Conservation (phyloP, 37 sponge, comb jelly and placozoan genomes). For the Axinella damicornis region DNA sequence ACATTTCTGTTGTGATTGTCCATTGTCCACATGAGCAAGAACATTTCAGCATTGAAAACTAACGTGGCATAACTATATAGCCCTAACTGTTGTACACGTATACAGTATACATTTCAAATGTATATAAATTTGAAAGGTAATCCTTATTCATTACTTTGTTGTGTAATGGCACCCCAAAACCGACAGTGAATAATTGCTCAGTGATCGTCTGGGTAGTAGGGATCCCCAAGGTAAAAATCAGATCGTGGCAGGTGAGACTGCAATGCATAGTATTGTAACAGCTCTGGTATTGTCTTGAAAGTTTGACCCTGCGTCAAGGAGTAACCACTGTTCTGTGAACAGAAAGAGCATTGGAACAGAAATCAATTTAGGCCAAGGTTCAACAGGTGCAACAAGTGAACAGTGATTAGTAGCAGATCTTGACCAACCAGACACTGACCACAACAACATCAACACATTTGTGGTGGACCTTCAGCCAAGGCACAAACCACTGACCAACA, state of each 20-base stretch:
- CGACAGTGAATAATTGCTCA: background rate
- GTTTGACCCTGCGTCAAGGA: conserved; percentile 53
- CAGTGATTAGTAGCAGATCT: background rate
- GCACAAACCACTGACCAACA: too few relatives aligned
- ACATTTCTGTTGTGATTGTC: too few relatives aligned
- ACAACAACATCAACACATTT: too few relatives aligned
- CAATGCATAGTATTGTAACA: conserved; percentile 55
- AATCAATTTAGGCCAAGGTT: too few relatives aligned
- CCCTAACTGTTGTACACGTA: too few relatives aligned
- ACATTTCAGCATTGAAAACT: too few relatives aligned
- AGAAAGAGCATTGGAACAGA: background rate
- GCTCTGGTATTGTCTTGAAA: conserved; percentile 59
- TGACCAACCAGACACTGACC: background rate
- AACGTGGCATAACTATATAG: too few relatives aligned
- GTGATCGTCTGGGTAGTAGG: conserved; percentile 55
- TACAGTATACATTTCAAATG: too few relatives aligned
- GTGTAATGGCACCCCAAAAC: background rate
- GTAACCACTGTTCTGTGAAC: conserved; percentile 15
- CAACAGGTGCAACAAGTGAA: too few relatives aligned
- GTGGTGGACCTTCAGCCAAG: too few relatives aligned
- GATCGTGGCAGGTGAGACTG: conserved; percentile 34
- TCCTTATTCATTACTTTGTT: background rate
- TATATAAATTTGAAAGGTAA: too few relatives aligned
- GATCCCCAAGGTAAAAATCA: conserved; percentile 61
- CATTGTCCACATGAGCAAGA: too few relatives aligned